Evolutionary conservation across 1,140 invertebrate species (phyloP).

Genomic region (Hypothenemus hampei): DNA sequence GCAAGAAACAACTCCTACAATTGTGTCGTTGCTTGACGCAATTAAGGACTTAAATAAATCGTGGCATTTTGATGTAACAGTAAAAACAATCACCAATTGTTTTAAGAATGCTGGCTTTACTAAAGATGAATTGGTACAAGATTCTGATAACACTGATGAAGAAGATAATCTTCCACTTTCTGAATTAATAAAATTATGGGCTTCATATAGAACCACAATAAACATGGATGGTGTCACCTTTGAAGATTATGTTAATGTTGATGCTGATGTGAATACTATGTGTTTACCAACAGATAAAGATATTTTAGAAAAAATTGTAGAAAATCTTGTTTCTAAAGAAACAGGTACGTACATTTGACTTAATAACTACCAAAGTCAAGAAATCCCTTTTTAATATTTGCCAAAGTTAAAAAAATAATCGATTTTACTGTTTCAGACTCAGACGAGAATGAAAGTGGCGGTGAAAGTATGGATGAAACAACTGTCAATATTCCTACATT

Average conservation of each 20-base stretch:
- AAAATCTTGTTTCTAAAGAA: not conserved
- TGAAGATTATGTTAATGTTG: constrained; percentile 21
- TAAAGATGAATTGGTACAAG: constrained; percentile 19
- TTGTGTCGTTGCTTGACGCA: constrained; percentile 15
- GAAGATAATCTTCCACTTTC: constrained; percentile 13
- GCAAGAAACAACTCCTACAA: constrained; percentile 18
- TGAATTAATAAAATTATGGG: constrained; percentile 18
- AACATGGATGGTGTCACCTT: constrained; percentile 5
- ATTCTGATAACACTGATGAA: constrained; percentile 11
- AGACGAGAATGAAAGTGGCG: not conserved
- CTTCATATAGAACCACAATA: constrained; percentile 1
- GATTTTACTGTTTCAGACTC: not conserved
- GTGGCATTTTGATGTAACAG: constrained; percentile 4
- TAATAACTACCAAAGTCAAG: not conserved
- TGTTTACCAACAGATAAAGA: constrained; percentile 3
- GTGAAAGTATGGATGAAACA: not conserved
- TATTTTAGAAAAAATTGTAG: constrained; percentile 1
- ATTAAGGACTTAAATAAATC: constrained; percentile 13
- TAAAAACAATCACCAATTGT: not conserved
- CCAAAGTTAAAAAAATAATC: not conserved
- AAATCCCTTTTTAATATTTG: no score
- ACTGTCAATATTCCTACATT: not conserved
- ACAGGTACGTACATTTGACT: not conserved
- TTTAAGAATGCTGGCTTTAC: constrained; percentile 15
- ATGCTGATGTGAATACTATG: constrained; percentile 15